Evolutionary conservation across 92 coral and sea anemone genomes (phyloP), one percentile per base, ranked within the genome.

Genomic region (Galaxea fascicularis): DNA sequence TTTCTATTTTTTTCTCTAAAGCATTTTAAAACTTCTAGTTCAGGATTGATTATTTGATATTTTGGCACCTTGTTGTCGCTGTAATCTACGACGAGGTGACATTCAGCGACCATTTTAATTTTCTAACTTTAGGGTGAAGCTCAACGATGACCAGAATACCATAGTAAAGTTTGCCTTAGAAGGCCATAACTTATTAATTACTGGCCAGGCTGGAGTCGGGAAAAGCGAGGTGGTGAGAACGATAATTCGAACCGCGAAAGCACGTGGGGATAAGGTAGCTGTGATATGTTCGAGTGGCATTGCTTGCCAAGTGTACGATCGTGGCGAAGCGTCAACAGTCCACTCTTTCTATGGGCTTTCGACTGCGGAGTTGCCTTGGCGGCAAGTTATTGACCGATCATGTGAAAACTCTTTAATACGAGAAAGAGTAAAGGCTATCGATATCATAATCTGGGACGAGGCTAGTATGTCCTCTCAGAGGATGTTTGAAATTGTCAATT

Each of bases 241-340:
- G 10, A 3, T 52, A 1, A 17, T 52, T 52, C 5, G 16, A 52
- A 52, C 3, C 5, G 57, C 57, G 57, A 52, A 52, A 17, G 57
- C 3, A 8, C 5, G 5, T 2, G 57, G 57, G 10, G 10, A 52
- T 4, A 52, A 52, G 57, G 10, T 52, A 4, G 57, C 5, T 52
- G 14, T 52, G 1, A 52, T 52, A 11, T 52, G 57, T 52, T 52
- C 57, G 57, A 52, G 20, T 2, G 57, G 57, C 57, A 52, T 52
- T 35, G 41, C 41, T 35, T 35, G 41, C 6, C 41, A 58, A 12
- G 90, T 89, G 8, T 89, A 89, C 17, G 79, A 82, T 22, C 29
- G 57, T 8, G 85, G 93, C 17, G 65, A 28, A 15, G 91, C 88
- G 4, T 70, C 82, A n/a, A 91, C 87, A 6, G 89, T 91, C 28